A percentile compares a stretch with the other conserved stretches of the same genome.
These are phyloP conservation scores for Smithornis capensis DNA, from an alignment of 2,113 vertebrate species.

Conservation along the genomic window DNA sequence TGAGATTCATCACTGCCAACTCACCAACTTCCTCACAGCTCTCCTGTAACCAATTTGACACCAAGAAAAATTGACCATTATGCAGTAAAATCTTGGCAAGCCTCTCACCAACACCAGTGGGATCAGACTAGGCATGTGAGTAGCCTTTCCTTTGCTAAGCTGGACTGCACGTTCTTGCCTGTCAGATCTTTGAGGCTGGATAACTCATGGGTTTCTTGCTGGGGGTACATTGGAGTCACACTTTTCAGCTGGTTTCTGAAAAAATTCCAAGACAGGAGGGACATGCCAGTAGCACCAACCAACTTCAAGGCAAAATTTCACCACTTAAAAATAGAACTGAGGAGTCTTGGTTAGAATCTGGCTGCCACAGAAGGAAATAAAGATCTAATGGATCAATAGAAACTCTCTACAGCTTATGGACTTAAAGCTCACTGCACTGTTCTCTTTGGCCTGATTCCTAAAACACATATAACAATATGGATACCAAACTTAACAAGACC, in stretches of 20 bases:
- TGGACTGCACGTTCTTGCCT: background rate
- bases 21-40: background rate
- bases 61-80: background rate
- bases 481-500: background rate
- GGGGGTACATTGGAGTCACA: too few species aligned
- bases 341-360: background rate
- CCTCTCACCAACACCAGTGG: background rate
- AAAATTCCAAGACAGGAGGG: background rate
- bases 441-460: background rate
- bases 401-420: background rate
- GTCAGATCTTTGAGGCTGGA: background rate
- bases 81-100: background rate
- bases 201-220: background rate
- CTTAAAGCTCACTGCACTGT: background rate
- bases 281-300: background rate
- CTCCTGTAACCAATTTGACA: background rate
- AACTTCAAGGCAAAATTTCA: background rate
- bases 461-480: background rate
- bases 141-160: background rate
- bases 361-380: background rate
- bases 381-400: background rate
- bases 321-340: background rate
- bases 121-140: rapidly evolving
- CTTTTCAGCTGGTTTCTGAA: background rate
- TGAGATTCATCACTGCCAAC: background rate